Conservation (phyloP, 2,888 invertebrate species). For the Lycophotia porphyrea region DNA sequence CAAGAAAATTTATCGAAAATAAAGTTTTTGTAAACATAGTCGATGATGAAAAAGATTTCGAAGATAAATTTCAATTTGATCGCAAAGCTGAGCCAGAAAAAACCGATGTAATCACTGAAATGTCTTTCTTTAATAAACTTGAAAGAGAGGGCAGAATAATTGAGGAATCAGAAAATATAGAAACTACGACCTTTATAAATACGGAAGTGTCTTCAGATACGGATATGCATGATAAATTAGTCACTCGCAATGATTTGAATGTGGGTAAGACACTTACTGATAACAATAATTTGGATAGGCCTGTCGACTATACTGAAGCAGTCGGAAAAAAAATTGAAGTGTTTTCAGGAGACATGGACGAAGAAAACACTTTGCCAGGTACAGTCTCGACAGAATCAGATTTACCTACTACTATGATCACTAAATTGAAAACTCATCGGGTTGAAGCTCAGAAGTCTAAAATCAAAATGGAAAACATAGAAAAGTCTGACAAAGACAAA, state of each 20-base stretch:
- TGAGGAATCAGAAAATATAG: slow-evolving; percentile 21
- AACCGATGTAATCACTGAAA: slow-evolving; percentile 37
- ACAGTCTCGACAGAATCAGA: slow-evolving; percentile 25
- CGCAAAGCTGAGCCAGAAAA: slow-evolving; percentile 43
- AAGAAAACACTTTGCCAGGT: slow-evolving; percentile 47
- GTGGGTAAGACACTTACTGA: slow-evolving; percentile 12
- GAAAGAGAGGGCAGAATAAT: slow-evolving; percentile 11
- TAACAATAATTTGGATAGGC: slow-evolving; percentile 21
- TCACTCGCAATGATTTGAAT: slow-evolving; percentile 7
- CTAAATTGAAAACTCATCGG: slow-evolving; percentile 9
- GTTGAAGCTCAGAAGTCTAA: slow-evolving; percentile 5
- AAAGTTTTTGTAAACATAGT: slow-evolving; percentile 51
- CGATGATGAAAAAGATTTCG: slow-evolving; percentile 55
- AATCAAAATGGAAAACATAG: slow-evolving; percentile 34
- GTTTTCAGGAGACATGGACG: slow-evolving; percentile 65
- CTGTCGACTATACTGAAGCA: background rate
- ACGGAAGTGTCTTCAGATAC: slow-evolving; percentile 19
- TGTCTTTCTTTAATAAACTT: slow-evolving; percentile 24
- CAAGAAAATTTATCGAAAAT: slow-evolving; percentile 27
- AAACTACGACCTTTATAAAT: slow-evolving; percentile 28
- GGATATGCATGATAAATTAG: slow-evolving; percentile 28
- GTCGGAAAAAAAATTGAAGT: slow-evolving; percentile 62
- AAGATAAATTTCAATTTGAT: slow-evolving; percentile 63
- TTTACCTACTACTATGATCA: background rate
- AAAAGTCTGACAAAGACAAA: slow-evolving; percentile 35